Base-by-base conservation (phyloP, 2,888 invertebrate genomes). In the Hirtodrosophila alboralis region DNA sequence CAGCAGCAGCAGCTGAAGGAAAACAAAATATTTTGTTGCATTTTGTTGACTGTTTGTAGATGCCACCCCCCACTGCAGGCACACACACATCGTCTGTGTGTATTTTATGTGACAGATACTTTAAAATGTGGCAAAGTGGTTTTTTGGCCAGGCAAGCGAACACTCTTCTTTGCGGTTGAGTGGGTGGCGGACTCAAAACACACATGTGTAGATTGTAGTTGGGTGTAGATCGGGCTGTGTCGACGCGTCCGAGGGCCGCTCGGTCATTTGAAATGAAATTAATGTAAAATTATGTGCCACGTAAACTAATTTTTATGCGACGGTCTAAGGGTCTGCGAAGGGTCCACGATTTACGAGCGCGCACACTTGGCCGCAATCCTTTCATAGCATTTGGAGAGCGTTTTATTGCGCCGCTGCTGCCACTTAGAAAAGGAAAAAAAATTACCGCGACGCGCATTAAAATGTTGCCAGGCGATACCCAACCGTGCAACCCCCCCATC, bases 11-110 rank as follows among this genome's bases (percentile, higher is more conserved):
- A 72, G 53, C 70, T 21, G 45, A 48, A 47, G 49, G 30, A 78
- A 84, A 78, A 76, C 77, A 76, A 69, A 80, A 78, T 78, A 84
- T 80, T 76, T 69, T 64, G 84, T 80, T 84, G 78, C 84, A 84
- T 60, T 73, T 62, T 77, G 78, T 74, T 70, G 60, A 58, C 47
- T 47, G 41, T 53, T 38, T 36, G 54, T 43, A 36, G 23, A 9
- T n/a, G 16, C 37, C 4, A 9, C 31, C 7, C 30, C 16, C n/a
- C 30, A 8, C 8, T 38, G 56, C 51, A 40, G 66, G 47, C 63
- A 61, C 23, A 23, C 23, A 30, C 47, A 47, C n/a, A n/a, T n/a
- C n/a, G 60, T 51, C 67, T 61, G 73, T 64, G 66, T 62, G 63
- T 69, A 69, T 53, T 78, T 78, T 73, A 80, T 76, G 77, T 79